A percentile compares a stretch with the other conserved stretches of the same genome.
These are phyloP conservation scores for Crotalus horridus DNA, from an alignment of 2,113 vertebrate genomes.

Conservation along the genomic window DNA sequence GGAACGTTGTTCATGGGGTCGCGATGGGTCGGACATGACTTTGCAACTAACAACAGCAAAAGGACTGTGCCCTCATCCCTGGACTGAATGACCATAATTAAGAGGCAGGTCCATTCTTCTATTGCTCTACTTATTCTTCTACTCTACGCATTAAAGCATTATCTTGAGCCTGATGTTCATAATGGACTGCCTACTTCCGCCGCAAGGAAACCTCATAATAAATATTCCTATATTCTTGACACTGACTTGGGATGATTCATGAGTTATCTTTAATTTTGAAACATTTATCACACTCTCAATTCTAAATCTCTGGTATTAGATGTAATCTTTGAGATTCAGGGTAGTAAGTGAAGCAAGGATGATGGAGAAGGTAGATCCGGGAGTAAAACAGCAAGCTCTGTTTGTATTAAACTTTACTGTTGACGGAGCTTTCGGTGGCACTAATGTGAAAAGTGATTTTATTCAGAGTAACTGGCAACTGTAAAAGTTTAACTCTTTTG, in stretches of 20 bases:
- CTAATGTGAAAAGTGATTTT: conserved; percentile 11
- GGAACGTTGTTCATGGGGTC: too few relatives aligned
- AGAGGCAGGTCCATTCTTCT: neutral
- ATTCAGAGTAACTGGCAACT: conserved; percentile 1
- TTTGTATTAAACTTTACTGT: neutral
- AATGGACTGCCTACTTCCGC: neutral
- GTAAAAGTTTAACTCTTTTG: conserved; percentile 15
- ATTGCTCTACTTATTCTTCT: neutral
- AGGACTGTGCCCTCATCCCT: neutral
- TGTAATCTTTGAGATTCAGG: neutral
- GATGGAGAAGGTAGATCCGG: neutral
- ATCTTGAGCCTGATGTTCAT: neutral
- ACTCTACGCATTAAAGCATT: neutral
- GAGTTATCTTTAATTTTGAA: neutral
- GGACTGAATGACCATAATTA: neutral
- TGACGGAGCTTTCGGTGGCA: neutral
- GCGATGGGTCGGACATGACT: too few relatives aligned
- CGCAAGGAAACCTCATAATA: neutral
- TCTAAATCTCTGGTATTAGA: neutral
- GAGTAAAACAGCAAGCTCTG: neutral
- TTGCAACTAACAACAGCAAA: too few relatives aligned
- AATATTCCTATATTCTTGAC: neutral
- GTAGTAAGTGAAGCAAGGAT: neutral
- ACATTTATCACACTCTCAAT: neutral
- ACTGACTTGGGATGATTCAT: neutral